phyloP scores from a whole-genome alignment of 2,888 invertebrate genomes.

The Iselma pallidipennis region DNA sequence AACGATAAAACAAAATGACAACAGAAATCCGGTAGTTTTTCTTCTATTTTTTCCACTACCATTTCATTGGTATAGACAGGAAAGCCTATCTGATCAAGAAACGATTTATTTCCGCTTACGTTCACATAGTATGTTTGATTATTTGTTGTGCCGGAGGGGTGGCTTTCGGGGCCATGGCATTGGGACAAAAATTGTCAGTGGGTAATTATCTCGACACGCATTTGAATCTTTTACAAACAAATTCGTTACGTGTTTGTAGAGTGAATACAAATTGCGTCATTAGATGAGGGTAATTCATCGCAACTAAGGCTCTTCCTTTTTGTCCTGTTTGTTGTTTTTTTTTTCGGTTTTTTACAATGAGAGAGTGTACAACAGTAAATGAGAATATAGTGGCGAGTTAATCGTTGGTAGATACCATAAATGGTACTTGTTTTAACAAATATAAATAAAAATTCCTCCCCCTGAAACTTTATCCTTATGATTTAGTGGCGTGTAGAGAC shows the following conservation, averaged over 20 bases:
- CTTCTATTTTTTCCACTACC: too few species aligned
- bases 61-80: too few species aligned
- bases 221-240: neutral
- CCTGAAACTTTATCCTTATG: too few species aligned
- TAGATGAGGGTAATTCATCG: too few species aligned
- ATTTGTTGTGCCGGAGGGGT: too few species aligned
- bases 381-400: neutral
- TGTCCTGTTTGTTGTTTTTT: neutral
- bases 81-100: too few species aligned
- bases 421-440: neutral
- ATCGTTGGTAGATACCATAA: neutral
- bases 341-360: neutral
- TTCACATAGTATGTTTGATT: too few species aligned
- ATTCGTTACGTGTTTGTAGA: neutral
- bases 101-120: too few species aligned
- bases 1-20: too few species aligned
- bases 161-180: too few species aligned
- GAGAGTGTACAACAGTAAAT: neutral
- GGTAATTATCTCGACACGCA: neutral
- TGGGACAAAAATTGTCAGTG: too few species aligned
- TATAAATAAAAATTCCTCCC: neutral
- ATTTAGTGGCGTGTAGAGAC: neutral
- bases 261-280: neutral
- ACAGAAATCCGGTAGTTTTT: too few species aligned
- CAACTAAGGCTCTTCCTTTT: neutral